Conservation (phyloP, 2,888 invertebrate species). For the Drosophila percnosoma region DNA sequence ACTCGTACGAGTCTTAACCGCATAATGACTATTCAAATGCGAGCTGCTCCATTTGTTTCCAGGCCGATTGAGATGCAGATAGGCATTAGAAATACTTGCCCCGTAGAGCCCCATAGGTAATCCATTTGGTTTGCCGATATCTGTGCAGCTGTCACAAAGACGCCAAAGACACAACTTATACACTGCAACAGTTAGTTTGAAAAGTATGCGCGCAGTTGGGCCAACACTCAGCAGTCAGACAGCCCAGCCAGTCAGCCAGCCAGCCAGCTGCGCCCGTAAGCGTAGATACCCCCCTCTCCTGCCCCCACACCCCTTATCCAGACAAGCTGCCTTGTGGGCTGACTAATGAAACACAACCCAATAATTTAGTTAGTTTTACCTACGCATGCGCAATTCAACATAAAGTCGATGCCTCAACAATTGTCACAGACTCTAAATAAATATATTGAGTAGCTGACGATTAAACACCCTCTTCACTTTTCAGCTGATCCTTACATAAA, state of each 20-base stretch:
- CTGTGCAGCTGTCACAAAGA: conserved; percentile 71
- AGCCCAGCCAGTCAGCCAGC: conserved; percentile 16
- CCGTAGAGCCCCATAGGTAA: conserved; percentile 52
- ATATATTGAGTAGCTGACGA: background rate
- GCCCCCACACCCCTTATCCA: background rate
- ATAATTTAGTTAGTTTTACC: conserved; percentile 78
- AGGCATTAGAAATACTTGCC: conserved; percentile 27
- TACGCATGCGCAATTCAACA: conserved; percentile 77
- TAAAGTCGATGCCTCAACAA: conserved; percentile 56
- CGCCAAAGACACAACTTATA: conserved; percentile 24
- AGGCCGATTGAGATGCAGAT: conserved; percentile 58
- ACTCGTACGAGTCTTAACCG: conserved; percentile 39
- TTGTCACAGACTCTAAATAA: conserved; percentile 40
- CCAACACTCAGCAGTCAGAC: conserved; percentile 38
- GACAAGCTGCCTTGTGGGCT: conserved; percentile 53
- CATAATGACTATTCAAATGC: conserved; percentile 67
- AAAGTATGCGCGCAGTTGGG: conserved; percentile 68
- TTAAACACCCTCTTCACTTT: conserved; percentile 20
- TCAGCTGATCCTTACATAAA: background rate
- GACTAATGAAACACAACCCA: conserved; percentile 77
- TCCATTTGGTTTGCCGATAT: conserved; percentile 75
- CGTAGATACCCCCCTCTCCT: conserved; percentile 8
- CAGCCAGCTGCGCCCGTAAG: conserved; percentile 27
- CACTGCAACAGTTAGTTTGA: conserved; percentile 56
- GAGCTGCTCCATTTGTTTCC: conserved; percentile 73